Conservation (phyloP, 2,797 vertebrate species). For the Epinephelus malabaricus region DNA sequence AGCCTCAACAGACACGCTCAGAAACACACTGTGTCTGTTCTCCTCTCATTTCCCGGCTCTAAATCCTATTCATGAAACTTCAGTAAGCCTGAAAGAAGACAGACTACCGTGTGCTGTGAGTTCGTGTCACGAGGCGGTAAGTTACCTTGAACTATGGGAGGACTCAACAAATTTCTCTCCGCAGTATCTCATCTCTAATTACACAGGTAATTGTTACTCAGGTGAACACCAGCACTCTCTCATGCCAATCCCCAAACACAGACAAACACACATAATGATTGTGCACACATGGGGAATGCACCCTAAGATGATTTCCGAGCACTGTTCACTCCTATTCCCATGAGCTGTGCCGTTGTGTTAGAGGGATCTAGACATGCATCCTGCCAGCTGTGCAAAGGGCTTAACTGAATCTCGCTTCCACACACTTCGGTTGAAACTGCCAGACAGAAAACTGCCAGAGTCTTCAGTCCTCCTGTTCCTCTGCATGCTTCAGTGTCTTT, state of each 20-base stretch:
- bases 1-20: not conserved
- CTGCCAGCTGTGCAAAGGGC: slow-evolving; percentile 67
- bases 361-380: slow-evolving; percentile 48
- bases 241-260: not conserved
- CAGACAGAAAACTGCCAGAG: slow-evolving; percentile 26
- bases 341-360: slow-evolving; percentile 47
- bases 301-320: slow-evolving; percentile 22
- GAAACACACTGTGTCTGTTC: slow-evolving; percentile 1
- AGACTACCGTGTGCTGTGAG: not conserved
- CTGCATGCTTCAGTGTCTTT: slow-evolving; percentile 3
- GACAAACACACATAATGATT: slow-evolving; percentile 8
- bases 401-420: slow-evolving; percentile 50
- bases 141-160: slow-evolving; percentile 11
- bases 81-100: slow-evolving; percentile 23
- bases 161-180: not conserved
- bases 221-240: not conserved
- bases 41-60: slow-evolving; percentile 17
- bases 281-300: slow-evolving; percentile 8
- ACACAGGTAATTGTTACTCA: not conserved
- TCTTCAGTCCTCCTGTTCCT: not conserved
- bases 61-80: slow-evolving; percentile 30
- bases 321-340: slow-evolving; percentile 35
- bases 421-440: slow-evolving; percentile 6
- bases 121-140: slow-evolving; percentile 3
- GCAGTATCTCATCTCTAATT: not conserved